Evolutionary conservation across 2,113 vertebrate genomes (phyloP).

Genomic region (Charina bottae): DNA sequence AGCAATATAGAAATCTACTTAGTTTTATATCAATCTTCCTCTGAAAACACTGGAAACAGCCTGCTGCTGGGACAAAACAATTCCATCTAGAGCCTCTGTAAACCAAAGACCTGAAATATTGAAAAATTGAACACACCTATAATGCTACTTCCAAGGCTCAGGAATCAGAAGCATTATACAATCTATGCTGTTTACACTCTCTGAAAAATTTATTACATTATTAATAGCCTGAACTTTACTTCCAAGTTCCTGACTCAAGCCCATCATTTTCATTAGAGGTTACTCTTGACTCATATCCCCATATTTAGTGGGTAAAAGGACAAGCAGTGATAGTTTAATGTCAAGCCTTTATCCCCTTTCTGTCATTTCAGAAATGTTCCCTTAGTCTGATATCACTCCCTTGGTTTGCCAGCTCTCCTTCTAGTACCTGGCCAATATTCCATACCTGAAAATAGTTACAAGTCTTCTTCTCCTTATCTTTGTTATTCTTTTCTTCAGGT

Average conservation of each 20-base stretch:
- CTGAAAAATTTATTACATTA: background rate
- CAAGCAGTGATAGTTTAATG: background rate
- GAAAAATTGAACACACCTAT: background rate
- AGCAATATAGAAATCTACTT: background rate
- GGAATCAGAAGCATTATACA: background rate
- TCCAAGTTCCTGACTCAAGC: background rate
- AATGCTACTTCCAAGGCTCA: background rate
- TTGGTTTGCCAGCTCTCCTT: background rate
- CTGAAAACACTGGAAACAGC: background rate
- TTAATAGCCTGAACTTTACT: background rate
- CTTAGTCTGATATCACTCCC: background rate
- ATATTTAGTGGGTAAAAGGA: background rate
- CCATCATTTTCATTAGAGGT: background rate
- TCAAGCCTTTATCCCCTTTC: background rate
- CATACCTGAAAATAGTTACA: background rate
- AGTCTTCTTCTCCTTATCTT: background rate
- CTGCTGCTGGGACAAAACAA: background rate
- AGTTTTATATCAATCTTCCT: background rate
- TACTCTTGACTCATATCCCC: too few species aligned
- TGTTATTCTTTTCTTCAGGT: background rate
- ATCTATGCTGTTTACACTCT: background rate
- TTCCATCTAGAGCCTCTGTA: background rate
- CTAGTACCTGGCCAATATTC: background rate
- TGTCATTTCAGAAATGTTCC: background rate
- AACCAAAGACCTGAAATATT: background rate